These are phyloP conservation scores for Hemicordylus capensis DNA, from an alignment of 2,113 vertebrate genomes.

Conservation along the genomic window DNA sequence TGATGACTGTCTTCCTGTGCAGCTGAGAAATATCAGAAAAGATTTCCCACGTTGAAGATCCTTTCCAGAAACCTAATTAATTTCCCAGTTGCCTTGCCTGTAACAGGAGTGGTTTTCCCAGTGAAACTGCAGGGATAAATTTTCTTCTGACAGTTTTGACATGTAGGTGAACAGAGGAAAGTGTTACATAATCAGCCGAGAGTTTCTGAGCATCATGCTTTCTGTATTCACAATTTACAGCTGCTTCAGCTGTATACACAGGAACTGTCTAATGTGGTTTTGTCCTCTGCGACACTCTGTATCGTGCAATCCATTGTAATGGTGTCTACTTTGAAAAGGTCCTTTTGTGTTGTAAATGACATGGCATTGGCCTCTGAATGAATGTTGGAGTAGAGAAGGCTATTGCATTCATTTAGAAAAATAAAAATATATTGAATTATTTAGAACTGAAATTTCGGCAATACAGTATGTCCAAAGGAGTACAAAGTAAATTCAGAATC, in stretches of 20 bases:
- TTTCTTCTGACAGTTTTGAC: slow-evolving; percentile 17
- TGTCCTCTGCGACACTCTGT: neutral
- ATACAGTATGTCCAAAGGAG: neutral
- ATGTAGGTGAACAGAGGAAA: slow-evolving; percentile 32
- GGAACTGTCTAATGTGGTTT: neutral
- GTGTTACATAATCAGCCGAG: neutral
- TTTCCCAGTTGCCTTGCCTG: slow-evolving; percentile 48
- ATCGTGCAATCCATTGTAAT: neutral
- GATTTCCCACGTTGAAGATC: slow-evolving; percentile 59
- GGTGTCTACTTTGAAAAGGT: neutral
- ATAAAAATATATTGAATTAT: neutral
- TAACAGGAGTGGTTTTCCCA: slow-evolving; percentile 49
- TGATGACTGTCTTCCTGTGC: slow-evolving; percentile 63
- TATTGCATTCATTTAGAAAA: neutral
- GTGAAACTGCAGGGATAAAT: slow-evolving; percentile 24
- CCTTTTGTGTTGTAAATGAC: neutral
- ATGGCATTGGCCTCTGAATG: neutral
- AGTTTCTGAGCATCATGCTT: neutral
- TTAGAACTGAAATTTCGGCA: neutral
- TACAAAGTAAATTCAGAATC: neutral
- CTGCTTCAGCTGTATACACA: neutral
- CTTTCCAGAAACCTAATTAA: slow-evolving; percentile 62
- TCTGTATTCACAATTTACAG: neutral
- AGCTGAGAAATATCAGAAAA: slow-evolving; percentile 62
- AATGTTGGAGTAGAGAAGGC: neutral